A percentile compares a stretch with the other conserved stretches of the same genome.
Conservation (phyloP, 2,797 vertebrate species). For the Microhierax caerulescens region DNA sequence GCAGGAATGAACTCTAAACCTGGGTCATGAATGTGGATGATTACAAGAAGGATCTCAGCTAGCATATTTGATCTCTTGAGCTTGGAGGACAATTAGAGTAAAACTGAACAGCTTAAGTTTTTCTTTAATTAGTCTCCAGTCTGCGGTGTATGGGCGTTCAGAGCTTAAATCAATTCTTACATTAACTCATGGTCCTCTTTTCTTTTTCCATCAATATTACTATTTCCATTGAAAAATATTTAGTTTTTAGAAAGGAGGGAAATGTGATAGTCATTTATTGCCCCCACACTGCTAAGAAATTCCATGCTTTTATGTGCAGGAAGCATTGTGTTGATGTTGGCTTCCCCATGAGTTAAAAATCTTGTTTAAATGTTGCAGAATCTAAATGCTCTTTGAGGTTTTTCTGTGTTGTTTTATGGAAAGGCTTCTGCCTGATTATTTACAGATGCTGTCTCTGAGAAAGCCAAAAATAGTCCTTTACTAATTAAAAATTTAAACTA, state of each 20-base stretch:
- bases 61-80: background rate
- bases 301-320: slow-evolving; percentile 86
- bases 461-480: slow-evolving; percentile 78
- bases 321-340: slow-evolving; percentile 89
- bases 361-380: slow-evolving; percentile 89
- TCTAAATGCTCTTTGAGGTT: slow-evolving; percentile 84
- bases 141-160: background rate
- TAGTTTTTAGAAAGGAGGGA: slow-evolving; percentile 74
- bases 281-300: slow-evolving; percentile 84
- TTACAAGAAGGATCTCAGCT: background rate
- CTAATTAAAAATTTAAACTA: slow-evolving; percentile 68
- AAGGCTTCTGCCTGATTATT: slow-evolving; percentile 86
- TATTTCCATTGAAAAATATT: slow-evolving; percentile 71
- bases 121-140: slow-evolving; percentile 45
- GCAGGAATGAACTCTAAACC: background rate
- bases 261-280: slow-evolving; percentile 85
- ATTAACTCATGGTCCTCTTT: slow-evolving; percentile 42
- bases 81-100: background rate
- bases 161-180: slow-evolving; percentile 50
- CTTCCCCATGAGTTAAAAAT: slow-evolving; percentile 80
- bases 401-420: slow-evolving; percentile 82
- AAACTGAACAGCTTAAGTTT: background rate
- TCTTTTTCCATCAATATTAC: slow-evolving; percentile 66
- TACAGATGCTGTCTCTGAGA: slow-evolving; percentile 81
- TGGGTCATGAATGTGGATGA: background rate